Percentiles rank a stretch among this genome's conserved stretches.
Conservation (phyloP, 1,140 invertebrate genomes). For the Delia radicum region DNA sequence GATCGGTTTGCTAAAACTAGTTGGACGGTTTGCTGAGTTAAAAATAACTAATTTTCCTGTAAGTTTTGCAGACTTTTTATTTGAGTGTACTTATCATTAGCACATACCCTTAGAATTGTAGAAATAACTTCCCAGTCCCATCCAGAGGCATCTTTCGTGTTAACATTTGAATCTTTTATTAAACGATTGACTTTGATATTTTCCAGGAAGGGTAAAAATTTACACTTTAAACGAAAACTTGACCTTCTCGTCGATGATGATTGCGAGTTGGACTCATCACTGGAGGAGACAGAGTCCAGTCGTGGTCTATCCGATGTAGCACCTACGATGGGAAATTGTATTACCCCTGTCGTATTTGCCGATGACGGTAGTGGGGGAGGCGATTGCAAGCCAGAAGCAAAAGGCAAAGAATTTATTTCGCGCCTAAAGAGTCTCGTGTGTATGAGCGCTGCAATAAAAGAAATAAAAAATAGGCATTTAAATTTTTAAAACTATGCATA, state of each 20-base stretch:
- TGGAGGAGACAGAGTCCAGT: constrained; percentile 49
- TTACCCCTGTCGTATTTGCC: not conserved
- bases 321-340: constrained; percentile 14
- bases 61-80: too few relatives aligned
- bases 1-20: too few relatives aligned
- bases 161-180: constrained; percentile 74
- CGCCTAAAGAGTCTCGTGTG: constrained; percentile 51
- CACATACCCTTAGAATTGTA: constrained; percentile 72
- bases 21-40: too few relatives aligned
- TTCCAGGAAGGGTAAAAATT: constrained; percentile 55
- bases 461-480: not conserved
- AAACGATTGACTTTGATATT: constrained; percentile 62
- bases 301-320: constrained; percentile 40
- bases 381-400: not conserved
- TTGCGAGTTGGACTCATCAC: constrained; percentile 47
- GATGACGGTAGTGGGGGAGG: not conserved
- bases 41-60: too few relatives aligned
- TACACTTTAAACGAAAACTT: constrained; percentile 49
- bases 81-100: too few relatives aligned
- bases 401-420: constrained; percentile 42
- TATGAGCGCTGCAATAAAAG: constrained; percentile 36
- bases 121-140: constrained; percentile 87
- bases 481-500: not conserved
- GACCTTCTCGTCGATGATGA: constrained; percentile 42
- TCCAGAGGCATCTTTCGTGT: constrained; percentile 67